Base-by-base conservation (phyloP, 2,113 vertebrate genomes). In the Siniperca knerii region DNA sequence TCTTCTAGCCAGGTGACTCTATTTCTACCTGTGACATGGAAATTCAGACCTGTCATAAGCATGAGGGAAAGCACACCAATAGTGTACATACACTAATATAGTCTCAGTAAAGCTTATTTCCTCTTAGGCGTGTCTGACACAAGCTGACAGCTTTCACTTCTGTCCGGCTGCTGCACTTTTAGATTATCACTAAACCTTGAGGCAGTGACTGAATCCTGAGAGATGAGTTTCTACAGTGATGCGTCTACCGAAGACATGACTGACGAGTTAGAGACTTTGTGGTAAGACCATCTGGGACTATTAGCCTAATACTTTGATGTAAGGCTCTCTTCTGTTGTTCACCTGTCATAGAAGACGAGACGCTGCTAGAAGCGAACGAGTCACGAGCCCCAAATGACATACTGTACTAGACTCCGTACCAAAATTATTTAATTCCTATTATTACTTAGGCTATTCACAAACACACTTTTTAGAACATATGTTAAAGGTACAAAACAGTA, bases 201-300 rank as follows among this genome's bases (percentile, higher is more conserved):
- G 64, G 37, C 1, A 11, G 0, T 37, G 8, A 11, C 23, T 37
- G 52, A 10, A 2, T 18, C 55, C 23, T 35, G 18, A 66, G 77
- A 70, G 2, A 95, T 95, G 94, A 95, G 92, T 42, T 78, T 91
- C 37, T 88, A 83, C 82, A 91, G 84, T 2, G 89, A 92, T n/a
- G 73, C 70, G 0, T 83, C 76, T 21, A 75, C 80, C 1, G 87
- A 90, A 0, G 92, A 93, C 12, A 64, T 74, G 3, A 42, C 62
- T 13, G 94, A 96, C 25, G 96, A 95, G 81, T n/a, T 96, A 42
- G 85, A 93, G 79, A 84, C 81, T 8, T 29, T 94, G 65, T 75
- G 90, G 93, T 93, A 85, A 92, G 83, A 8, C 29, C 2, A 3
- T 16, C 3, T 16, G 20, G 3, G 6, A 60, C 33, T 10, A 8